Conservation (phyloP, 30 jellyfish, hydroid and myxozoan genomes). For the Cassiopea andromeda region DNA sequence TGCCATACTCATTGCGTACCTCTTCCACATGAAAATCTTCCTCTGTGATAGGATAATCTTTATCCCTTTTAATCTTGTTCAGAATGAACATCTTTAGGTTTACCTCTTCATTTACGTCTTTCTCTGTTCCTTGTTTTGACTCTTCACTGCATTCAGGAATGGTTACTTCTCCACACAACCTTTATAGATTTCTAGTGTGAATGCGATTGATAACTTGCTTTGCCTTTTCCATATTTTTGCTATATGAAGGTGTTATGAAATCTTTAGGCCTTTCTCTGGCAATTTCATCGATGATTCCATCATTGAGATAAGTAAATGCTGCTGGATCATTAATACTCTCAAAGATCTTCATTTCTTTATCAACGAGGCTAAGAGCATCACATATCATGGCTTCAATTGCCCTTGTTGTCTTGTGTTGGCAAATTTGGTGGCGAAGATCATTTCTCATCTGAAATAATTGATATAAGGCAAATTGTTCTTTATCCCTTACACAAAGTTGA, state of each 20-base stretch:
- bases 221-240: slow-evolving; percentile 23
- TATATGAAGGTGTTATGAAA: slow-evolving; percentile 25
- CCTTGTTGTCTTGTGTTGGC: slow-evolving; percentile 77
- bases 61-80: slow-evolving; percentile 20
- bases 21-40: slow-evolving; percentile 51
- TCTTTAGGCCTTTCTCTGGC: too few relatives aligned
- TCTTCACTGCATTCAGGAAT: too few relatives aligned
- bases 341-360: slow-evolving; percentile 40
- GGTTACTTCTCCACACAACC: slow-evolving; percentile 74
- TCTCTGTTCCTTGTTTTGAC: too few relatives aligned
- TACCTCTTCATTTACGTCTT: not conserved
- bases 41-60: not conserved
- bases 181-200: slow-evolving; percentile 61
- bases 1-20: slow-evolving; percentile 55
- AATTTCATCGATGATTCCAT: slow-evolving; percentile 69
- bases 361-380: slow-evolving; percentile 77
- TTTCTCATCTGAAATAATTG: slow-evolving; percentile 81
- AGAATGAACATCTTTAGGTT: slow-evolving; percentile 14
- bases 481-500: slow-evolving; percentile 72
- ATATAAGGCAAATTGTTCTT: slow-evolving; percentile 60
- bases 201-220: slow-evolving; percentile 25
- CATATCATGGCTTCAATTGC: slow-evolving; percentile 72
- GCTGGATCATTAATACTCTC: slow-evolving; percentile 55
- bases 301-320: slow-evolving; percentile 62
- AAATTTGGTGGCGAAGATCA: slow-evolving; percentile 80